Conservation (phyloP, 2,113 vertebrate species). For the Eudorcas thomsonii region DNA sequence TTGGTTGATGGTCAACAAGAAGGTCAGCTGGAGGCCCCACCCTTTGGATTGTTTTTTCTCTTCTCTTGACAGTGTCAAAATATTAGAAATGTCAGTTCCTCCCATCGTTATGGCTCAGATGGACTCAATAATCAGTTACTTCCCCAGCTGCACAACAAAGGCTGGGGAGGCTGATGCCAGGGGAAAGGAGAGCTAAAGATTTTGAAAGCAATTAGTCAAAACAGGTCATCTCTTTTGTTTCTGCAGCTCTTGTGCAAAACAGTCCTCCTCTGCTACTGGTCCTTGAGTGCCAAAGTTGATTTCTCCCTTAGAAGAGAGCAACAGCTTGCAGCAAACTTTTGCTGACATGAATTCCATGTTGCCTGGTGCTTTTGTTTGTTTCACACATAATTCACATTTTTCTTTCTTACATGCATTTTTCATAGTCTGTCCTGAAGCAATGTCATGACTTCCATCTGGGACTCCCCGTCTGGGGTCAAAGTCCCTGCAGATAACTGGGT, state of each 20-base stretch:
- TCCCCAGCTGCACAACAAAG: conserved; percentile 26
- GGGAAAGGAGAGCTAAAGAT: conserved; percentile 3
- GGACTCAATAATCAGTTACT: neutral
- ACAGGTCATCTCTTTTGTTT: conserved; percentile 43
- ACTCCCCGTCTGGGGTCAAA: conserved; percentile 49
- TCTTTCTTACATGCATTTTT: conserved; percentile 64
- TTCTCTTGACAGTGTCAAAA: neutral
- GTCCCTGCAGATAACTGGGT: conserved; percentile 43
- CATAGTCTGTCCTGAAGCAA: conserved; percentile 45
- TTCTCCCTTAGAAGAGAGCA: conserved; percentile 23
- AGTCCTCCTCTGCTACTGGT: neutral
- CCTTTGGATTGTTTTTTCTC: neutral
- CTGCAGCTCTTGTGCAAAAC: neutral
- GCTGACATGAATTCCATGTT: conserved; percentile 49
- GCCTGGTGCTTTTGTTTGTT: conserved; percentile 67
- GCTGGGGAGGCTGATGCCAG: neutral
- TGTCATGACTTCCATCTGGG: conserved; percentile 55
- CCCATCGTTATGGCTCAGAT: conserved; percentile 44
- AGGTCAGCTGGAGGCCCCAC: neutral
- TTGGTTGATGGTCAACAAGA: neutral
- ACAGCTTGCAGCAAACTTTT: conserved; percentile 57
- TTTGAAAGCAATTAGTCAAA: conserved; percentile 11
- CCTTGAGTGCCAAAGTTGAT: neutral
- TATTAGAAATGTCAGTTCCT: neutral
- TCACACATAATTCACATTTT: conserved; percentile 75